Evolutionary conservation across 2,888 invertebrate genomes (phyloP).

Genomic region (Orchesella flavescens): DNA sequence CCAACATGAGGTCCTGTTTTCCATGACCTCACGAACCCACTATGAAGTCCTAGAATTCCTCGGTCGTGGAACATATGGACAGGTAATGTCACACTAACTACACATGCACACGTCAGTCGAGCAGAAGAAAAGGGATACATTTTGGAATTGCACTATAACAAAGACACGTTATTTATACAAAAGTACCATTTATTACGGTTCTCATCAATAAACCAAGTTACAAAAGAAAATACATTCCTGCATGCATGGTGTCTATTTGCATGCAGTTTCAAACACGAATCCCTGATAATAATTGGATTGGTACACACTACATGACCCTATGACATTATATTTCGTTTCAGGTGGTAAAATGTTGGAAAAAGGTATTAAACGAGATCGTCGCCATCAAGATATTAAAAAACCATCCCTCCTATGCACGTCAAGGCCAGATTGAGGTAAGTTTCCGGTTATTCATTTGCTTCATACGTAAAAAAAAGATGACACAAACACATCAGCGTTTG

Average conservation of each 20-base stretch:
- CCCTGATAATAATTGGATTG: too few species aligned
- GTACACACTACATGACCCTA: too few species aligned
- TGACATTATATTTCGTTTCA: constrained; percentile 74
- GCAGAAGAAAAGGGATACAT: too few species aligned
- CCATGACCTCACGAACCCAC: constrained; percentile 87
- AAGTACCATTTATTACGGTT: too few species aligned
- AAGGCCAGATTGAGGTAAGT: constrained; percentile 98
- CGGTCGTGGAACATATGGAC: constrained; percentile 98
- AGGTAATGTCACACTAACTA: constrained; percentile 75
- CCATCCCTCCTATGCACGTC: constrained; percentile 99
- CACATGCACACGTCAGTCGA: neutral
- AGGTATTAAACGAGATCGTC: constrained; percentile 99
- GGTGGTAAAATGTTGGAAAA: constrained; percentile 99
- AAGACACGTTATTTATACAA: too few species aligned
- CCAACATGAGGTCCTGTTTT: constrained; percentile 97
- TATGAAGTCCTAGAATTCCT: constrained; percentile 98
- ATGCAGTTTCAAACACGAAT: too few species aligned
- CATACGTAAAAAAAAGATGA: too few species aligned
- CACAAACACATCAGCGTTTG: too few species aligned
- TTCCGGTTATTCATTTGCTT: neutral
- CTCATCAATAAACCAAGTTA: too few species aligned
- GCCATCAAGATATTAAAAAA: constrained; percentile 99
- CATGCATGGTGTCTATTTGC: too few species aligned
- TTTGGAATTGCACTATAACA: too few species aligned
- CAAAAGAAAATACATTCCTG: too few species aligned